Evolutionary conservation across 2,888 invertebrate species (phyloP).

Genomic region (Ashinkailepas kermadecensis): DNA sequence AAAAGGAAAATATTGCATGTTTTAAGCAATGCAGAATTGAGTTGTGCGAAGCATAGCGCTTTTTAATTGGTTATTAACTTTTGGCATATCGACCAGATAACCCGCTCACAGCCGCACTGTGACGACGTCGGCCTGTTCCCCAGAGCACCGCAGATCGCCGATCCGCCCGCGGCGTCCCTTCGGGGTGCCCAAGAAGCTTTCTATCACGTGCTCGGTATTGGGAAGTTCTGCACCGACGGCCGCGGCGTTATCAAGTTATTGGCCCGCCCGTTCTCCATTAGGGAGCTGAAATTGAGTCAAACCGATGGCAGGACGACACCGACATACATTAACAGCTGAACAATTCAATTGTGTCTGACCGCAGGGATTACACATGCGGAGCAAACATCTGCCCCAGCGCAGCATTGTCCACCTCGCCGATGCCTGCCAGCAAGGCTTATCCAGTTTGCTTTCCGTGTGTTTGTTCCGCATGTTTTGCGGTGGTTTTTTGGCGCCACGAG

Average conservation of each 20-base stretch:
- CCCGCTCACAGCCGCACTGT: too few species aligned
- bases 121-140: too few species aligned
- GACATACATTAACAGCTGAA: neutral
- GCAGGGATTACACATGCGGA: conserved; percentile 7
- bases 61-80: too few species aligned
- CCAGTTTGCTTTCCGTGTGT: neutral
- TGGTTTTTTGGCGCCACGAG: neutral
- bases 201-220: neutral
- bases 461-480: neutral
- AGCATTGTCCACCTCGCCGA: neutral
- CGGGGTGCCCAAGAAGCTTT: neutral
- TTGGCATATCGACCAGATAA: too few species aligned
- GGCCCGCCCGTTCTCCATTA: neutral
- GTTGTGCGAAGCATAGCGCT: too few species aligned
- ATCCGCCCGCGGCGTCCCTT: too few species aligned
- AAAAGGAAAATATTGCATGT: too few species aligned
- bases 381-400: neutral
- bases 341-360: neutral
- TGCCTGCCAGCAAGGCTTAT: too few species aligned
- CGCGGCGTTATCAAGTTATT: neutral
- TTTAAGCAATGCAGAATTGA: too few species aligned
- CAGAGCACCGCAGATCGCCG: too few species aligned
- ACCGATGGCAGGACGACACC: neutral
- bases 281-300: neutral
- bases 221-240: neutral